Percentiles rank a stretch among this genome's conserved stretches.
Conservation (phyloP, 1,140 invertebrate species). For the Eumeta japonica region DNA sequence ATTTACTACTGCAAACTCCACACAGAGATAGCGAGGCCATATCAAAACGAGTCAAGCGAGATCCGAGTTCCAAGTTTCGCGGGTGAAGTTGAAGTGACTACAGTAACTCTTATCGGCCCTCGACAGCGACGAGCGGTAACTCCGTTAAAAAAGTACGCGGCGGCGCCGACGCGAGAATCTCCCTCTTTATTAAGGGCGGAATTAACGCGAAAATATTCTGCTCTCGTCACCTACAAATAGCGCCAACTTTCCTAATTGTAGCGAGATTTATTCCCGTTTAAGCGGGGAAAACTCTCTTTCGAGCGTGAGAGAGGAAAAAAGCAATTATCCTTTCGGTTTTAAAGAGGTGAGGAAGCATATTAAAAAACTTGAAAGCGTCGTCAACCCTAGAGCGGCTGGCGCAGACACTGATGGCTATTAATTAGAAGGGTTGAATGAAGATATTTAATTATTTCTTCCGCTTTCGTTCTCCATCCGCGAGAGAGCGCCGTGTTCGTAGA, state of each 20-base stretch:
- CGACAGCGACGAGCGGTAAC: too few species aligned
- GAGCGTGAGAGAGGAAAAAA: slow-evolving; percentile 44
- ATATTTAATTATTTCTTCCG: slow-evolving; percentile 48
- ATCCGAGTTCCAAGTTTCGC: too few species aligned
- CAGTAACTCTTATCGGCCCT: too few species aligned
- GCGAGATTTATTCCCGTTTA: slow-evolving; percentile 31
- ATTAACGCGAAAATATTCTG: slow-evolving; percentile 1
- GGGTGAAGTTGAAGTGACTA: too few species aligned
- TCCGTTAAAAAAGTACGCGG: too few species aligned
- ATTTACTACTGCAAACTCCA: too few species aligned
- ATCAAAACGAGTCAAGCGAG: too few species aligned
- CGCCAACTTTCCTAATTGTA: slow-evolving; percentile 43
- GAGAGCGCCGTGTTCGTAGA: neutral
- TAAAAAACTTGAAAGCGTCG: slow-evolving; percentile 53
- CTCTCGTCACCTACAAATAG: slow-evolving; percentile 19
- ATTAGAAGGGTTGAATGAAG: slow-evolving; percentile 54
- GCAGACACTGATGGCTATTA: slow-evolving; percentile 55
- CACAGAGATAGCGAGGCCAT: too few species aligned
- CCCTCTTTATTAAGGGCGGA: neutral
- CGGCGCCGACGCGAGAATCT: too few species aligned
- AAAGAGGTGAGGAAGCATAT: slow-evolving; percentile 54
- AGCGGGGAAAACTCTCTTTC: slow-evolving; percentile 20
- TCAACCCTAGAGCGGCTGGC: slow-evolving; percentile 41
- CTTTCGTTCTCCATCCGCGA: slow-evolving; percentile 19
- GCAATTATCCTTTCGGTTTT: slow-evolving; percentile 52